Evolutionary conservation across 2,113 vertebrate species (phyloP), one percentile per base, ranked within the genome.

Genomic region (Leptosomus discolor): DNA sequence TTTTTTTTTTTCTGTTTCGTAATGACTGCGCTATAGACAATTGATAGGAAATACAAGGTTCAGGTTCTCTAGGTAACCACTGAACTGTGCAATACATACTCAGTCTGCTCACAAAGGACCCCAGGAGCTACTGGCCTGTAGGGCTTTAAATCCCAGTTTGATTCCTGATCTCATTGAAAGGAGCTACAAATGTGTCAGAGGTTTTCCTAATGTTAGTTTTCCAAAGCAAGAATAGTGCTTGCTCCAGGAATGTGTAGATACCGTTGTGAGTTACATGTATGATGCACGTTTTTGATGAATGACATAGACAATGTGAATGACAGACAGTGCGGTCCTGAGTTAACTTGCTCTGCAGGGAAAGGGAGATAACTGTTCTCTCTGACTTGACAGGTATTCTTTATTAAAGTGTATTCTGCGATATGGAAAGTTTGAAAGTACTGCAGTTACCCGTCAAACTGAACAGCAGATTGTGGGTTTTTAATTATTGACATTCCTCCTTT

Each of bases 241-340:
- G 41, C 57, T 71, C 24, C 37, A 71, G 74, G 15, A 29, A 6
- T 17, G 22, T 22, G 24, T 58, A 63, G 57, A 14, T 71, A 45
- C 15, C 64, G 21, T 63, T 83, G 15, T 67, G 34, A 79, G 29
- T 54, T 70, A 39, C 8, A 1, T 32, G 5, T 27, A 6, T 27
- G 19, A 5, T 48, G 63, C 8, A 5, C 2, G 1, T 58, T 83
- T 86, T 84, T n/a, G 19, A 21, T 68, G 41, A 78, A 23, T 53
- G 21, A 18, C 9, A 3, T 17, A 13, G 6, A 12, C 54, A 60
- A n/a, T n/a, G n/a, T n/a, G n/a, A n/a, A n/a, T n/a, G n/a, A 0
- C 45, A 46, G 12, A 46, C n/a, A n/a, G n/a, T 58, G 43, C 48
- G 20, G 18, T 71, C 27, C n/a, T 73, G 68, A 63, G 56, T 54